Base-by-base conservation (phyloP, 2,888 invertebrate genomes). In the Phyllotreta cruciferae region DNA sequence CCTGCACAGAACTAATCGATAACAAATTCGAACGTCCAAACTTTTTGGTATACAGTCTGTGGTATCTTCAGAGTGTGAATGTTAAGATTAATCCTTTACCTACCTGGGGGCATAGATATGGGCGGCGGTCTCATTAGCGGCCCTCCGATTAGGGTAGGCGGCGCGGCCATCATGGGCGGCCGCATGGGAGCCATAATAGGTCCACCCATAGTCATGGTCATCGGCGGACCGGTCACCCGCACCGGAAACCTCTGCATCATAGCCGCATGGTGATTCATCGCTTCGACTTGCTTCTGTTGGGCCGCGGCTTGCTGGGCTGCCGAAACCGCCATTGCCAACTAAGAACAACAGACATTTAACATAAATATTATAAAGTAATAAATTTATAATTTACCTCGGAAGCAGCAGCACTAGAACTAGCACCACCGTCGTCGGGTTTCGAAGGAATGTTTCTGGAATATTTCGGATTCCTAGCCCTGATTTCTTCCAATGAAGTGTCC, bases 401-500 rank as follows among this genome's bases (percentile, higher is more conserved):
- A 73, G 82, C 72, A 73, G 82, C 69, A 65, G 78, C 62, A 70
- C 74, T 62, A 70, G 79, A 60, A 71, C 76, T 71, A 60, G 80
- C 70, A 67, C 78, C 58, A 64, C 77, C 68, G 71, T 80, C 71
- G 7, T 72, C 73, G 70, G 78, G 64, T 76, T 80, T 72, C 68
- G 78, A 60, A 35, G 78, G 70, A 50, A 76, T 66, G 70, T 78
- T 74, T 64, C 70, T 78, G 1, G 76, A 81, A 64, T 94, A 94
- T 75, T 89, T 89, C 7, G 86, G 82, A 74, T 85, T 83, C 55
- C 91, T 83, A 6, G 93, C 90, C 54, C 91, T 84, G 70, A 92
- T 87, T 82, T 95, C 94, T 79, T 94, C 94, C 79, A 94, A 78
- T 36, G 96, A 96, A 57, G 95, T 88, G 81, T 96, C 95, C 80